Percentiles rank a stretch among this genome's conserved stretches.
These are phyloP conservation scores for Phoebastria nigripes DNA, from an alignment of 2,797 vertebrate species.

Conservation along the genomic window DNA sequence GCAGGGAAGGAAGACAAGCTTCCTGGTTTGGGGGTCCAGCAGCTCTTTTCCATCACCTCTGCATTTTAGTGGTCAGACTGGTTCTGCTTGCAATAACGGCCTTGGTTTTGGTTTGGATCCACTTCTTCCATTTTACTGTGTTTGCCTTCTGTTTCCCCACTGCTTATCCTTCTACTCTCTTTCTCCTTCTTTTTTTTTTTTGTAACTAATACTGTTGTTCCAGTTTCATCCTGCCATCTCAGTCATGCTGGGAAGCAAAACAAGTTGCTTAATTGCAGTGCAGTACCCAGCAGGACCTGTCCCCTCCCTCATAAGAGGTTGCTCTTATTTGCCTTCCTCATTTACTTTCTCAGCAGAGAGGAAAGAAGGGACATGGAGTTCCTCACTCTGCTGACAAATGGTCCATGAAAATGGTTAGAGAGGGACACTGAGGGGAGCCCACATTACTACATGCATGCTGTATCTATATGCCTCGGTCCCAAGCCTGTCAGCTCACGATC, in stretches of 20 bases:
- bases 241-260: slow-evolving; percentile 12
- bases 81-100: not conserved
- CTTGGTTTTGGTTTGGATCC: not conserved
- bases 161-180: not conserved
- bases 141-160: not conserved
- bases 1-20: not conserved
- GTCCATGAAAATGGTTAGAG: not conserved
- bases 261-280: slow-evolving; percentile 23
- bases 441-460: not conserved
- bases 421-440: not conserved
- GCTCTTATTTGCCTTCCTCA: not conserved
- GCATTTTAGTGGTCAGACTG: not conserved
- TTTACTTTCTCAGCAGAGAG: not conserved
- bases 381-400: slow-evolving; percentile 7
- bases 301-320: not conserved
- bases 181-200: not conserved
- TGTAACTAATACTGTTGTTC: not conserved
- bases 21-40: not conserved
- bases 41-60: not conserved
- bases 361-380: not conserved
- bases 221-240: not conserved
- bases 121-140: not conserved
- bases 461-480: fast-evolving
- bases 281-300: not conserved
- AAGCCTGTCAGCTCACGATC: not conserved